These are phyloP conservation scores for Amia ocellicauda DNA, from an alignment of 2,113 vertebrate genomes.

Conservation along the genomic window DNA sequence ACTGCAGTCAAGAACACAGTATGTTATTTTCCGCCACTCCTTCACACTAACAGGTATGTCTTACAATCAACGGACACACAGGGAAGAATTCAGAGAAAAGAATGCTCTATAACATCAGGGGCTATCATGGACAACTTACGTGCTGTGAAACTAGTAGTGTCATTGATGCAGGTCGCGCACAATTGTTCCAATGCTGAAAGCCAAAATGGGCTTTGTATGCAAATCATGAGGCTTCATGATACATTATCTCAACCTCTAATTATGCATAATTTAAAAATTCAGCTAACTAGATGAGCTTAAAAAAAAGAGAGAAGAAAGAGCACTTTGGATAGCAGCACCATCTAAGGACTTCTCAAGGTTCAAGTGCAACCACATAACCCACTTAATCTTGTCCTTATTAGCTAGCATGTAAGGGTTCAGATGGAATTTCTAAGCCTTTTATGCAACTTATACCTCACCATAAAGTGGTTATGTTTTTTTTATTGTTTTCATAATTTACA, in stretches of 20 bases:
- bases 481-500: conserved; percentile 70
- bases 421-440: conserved; percentile 55
- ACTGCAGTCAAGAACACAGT: too few relatives aligned
- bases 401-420: conserved; percentile 15
- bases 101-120: too few relatives aligned
- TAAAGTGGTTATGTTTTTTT: conserved; percentile 53
- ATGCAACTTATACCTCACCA: conserved; percentile 55
- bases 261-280: conserved; percentile 7
- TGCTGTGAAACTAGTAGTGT: too few relatives aligned
- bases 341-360: conserved; percentile 16
- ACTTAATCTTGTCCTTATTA: conserved; percentile 7
- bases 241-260: conserved; percentile 27
- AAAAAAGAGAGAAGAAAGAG: conserved; percentile 12
- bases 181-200: too few relatives aligned
- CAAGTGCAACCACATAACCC: conserved; percentile 37
- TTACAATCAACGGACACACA: too few relatives aligned
- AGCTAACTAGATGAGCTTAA: conserved; percentile 13
- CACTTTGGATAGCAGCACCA: neutral
- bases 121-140: too few relatives aligned
- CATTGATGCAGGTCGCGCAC: too few relatives aligned
- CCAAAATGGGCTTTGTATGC: neutral
- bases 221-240: neutral
- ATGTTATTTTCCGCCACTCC: too few relatives aligned
- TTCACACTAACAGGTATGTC: too few relatives aligned
- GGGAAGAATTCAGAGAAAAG: too few relatives aligned